Evolutionary conservation across 2,113 vertebrate species (phyloP), one percentile per base, ranked within the genome.

Genomic region (Philantomba maxwellii): DNA sequence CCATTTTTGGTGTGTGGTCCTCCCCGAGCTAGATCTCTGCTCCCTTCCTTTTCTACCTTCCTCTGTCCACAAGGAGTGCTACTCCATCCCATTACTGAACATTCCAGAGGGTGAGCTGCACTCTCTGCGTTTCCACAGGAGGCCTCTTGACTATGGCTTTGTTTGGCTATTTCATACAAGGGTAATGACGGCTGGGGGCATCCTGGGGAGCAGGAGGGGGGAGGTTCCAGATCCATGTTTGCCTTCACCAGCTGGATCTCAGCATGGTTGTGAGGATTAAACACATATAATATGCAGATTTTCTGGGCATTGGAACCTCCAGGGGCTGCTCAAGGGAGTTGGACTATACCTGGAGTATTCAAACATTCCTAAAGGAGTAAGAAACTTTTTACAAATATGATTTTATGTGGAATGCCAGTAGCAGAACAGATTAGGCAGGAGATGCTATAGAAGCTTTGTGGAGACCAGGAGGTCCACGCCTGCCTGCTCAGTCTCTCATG

Each of bases 1-100:
- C 23, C 6, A 3, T 2, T 23, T 57, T 8, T 16, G 8, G 33
- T 16, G 28, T 0, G 0, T 10, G n/a, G 49, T 39, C n/a, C 53
- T 7, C 13, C 26, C 17, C 1, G 2, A 15, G 47, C 64, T 16
- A 10, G 6, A 43, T 55, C 16, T 58, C 30, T 2, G 62, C 28
- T n/a, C n/a, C 7, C 6, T 47, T 86, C 45, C 43, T 39, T 2
- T n/a, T n/a, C 6, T 25, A 13, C 70, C 28, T 33, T 57, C 17
- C 11, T 49, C n/a, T 51, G 6, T 81, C 43, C 8, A 4, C 4
- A 1, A 4, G 33, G 15, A 13, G 1, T 8, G 4, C 66, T 26
- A n/a, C 17, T 47, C 81, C n/a, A 55, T 39, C 23, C 2, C 1
- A 30, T 13, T 10, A 51, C 1, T 2, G 77, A 83, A 53, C 7